Base-by-base conservation (phyloP, 1,140 invertebrate species). In the Ceratosolen fusciceps region DNA sequence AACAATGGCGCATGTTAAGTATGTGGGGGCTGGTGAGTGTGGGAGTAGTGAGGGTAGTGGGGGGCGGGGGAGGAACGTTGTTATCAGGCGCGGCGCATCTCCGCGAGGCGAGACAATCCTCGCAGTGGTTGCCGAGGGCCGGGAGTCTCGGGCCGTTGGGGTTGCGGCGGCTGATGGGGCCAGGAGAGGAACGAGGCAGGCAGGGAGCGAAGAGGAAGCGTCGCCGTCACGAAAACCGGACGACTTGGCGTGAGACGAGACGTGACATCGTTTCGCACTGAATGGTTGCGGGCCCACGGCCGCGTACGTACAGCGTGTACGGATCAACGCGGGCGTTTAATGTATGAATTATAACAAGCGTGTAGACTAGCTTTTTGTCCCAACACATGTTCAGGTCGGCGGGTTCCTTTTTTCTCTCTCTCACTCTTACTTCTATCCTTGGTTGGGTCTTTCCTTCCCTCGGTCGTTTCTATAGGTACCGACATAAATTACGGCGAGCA, bases 401-500 rank as follows among this genome's bases (percentile, higher is more conserved):
- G 9, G n/a, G 68, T 49, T 77, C 77, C 12, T 80, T 52, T 75
- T 77, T 76, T 67, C 58, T 60, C 8, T 58, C 74, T 74, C 67
- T 58, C 71, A 74, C 31, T 24, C 21, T 68, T 62, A 21, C 65
- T 72, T 62, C 39, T 12, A 47, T 77, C 21, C 10, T 87, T 85
- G 74, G 83, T 56, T 8, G 39, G 26, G 43, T 79, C 34, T 43
- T 49, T 74, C 58, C 74, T 56, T 49, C 34, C 75, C 47, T 24
- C 65, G 24, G 19, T 58, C 43, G 34, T 79, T 74, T 80, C 72
- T 67, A 75, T 80, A 75, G 62, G 78, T 74, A 80, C 83, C 85
- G 84, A 87, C 85, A 87, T 88, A 88, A 88, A 88, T 88, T 81
- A 86, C 84, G 79, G 82, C 79, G 37, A 82, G 67, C 58, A 62